Percentiles rank a stretch among this genome's conserved stretches.
phyloP scores from a whole-genome alignment of 1,140 invertebrate species.

The Harpegnathos saltator region DNA sequence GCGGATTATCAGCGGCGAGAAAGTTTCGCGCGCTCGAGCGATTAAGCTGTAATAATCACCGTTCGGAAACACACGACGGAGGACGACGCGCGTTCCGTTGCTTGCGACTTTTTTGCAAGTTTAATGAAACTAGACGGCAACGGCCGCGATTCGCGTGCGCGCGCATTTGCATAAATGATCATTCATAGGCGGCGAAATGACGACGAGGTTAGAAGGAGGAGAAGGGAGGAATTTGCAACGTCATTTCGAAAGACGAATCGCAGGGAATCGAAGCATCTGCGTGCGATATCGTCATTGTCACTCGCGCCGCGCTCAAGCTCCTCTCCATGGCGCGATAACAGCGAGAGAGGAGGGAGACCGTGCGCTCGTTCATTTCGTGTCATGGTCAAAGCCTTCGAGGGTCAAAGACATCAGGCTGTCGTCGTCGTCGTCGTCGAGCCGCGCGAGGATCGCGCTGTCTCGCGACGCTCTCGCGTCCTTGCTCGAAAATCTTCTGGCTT shows the following conservation, averaged over 20 bases:
- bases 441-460: no score
- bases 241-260: constrained; percentile 11
- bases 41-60: background rate
- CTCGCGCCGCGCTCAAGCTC: constrained; percentile 39
- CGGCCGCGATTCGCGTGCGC: background rate
- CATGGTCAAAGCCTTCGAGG: constrained; percentile 70
- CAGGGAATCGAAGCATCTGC: constrained; percentile 5
- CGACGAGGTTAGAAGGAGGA: background rate
- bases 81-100: no score
- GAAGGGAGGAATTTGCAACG: constrained; percentile 3
- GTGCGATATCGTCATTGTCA: constrained; percentile 29
- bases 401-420: constrained; percentile 70
- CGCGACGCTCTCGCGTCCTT: no score
- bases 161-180: constrained; percentile 5
- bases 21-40: background rate
- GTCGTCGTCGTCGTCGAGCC: constrained; percentile 40
- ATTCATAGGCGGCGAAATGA: background rate
- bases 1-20: background rate
- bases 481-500: no score
- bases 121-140: background rate
- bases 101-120: background rate
- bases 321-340: constrained; percentile 59
- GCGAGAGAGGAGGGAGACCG: constrained; percentile 56
- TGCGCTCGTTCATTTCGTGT: constrained; percentile 70
- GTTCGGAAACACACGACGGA: background rate